Evolutionary conservation across 2,888 invertebrate genomes (phyloP), one percentile per base, ranked within the genome.

Genomic region (Heliconius hortense): DNA sequence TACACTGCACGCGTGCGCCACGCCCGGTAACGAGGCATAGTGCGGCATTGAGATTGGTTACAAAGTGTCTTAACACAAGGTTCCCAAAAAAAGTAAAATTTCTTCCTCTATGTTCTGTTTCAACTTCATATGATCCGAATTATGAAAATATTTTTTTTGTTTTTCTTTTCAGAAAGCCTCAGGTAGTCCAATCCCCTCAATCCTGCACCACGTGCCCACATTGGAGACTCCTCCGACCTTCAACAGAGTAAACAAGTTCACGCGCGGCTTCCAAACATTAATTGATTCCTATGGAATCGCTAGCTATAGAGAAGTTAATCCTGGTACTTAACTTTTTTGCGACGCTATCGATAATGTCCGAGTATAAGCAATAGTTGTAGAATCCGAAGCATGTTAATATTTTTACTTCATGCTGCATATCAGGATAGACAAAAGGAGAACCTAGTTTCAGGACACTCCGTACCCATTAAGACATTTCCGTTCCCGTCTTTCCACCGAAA

Each of bases 221-320:
- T 92, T 94, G 68, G 96, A 96, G 84, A 91, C 91, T 48, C 97
- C 97, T 8, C 98, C 98, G 10, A 98, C 98, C 0, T 98, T 96
- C 89, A 96, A 97, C 87, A 94, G 96, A 71, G 96, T 97, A 70
- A 98, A 98, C 91, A 97, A 96, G 86, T 98, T 98, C 88, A 98
- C 98, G 0, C 91, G 93, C 78, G 97, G 97, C 78, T 98, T 98
- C 90, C 98, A 98, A 89, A 95, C 95, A 85, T 95, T 98, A 82
- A 97, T 98, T 82, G 97, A 98, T 94, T 96, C 98, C 43, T 98
- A 98, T 89, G 98, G 98, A 83, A 95, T 98, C 73, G 97, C 97
- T 72, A 96, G 96, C 79, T 98, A 98, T 87, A 95, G 97, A 82
- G 98, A 98, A 94, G 96, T 97, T 78, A 98, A 97, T 90, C 97